Base-by-base conservation (phyloP, 2,888 invertebrate genomes). In the Odontocolon sp. region DNA sequence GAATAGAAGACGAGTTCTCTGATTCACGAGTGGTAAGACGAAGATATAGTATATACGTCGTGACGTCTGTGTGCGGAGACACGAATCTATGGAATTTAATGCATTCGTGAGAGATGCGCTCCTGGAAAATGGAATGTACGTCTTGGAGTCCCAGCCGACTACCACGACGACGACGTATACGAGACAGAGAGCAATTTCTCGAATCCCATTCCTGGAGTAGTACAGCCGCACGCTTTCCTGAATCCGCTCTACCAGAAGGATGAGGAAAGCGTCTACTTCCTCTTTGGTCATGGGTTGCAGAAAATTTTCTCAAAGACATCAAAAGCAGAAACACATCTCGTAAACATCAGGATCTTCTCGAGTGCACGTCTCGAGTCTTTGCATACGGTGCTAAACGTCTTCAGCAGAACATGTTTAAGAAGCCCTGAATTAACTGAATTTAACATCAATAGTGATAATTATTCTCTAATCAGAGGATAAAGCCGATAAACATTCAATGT, bases 41-140 rank as follows among this genome's bases (percentile, higher is more conserved):
- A 38, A 45, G 42, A 36, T 9, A 9, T 59, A 9, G 40, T 11
- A 42, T 14, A 28, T 23, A 38, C 28, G 28, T 26, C 26, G 16
- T 31, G 18, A n/a, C 11, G 3, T 11, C 18, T 79, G 56, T 61
- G 57, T 68, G 77, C 77, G 66, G 74, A 77, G 61, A 79, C 80
- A 64, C 76, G 83, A 77, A 78, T 80, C 75, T 54, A 74, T 66
- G 78, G 82, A 81, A 86, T 86, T 84, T 82, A 80, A 85, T 83
- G 86, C 81, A 82, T 85, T 80, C 78, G 78, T 77, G 70, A 75
- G 73, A 77, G 74, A 56, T 40, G 66, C 67, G 56, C 52, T 56
- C 56, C 40, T 56, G 54, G 76, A 75, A 80, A 78, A 80, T 67
- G 66, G 73, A 71, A 77, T 73, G 70, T 54, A 45, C 57, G 23